Evolutionary conservation across 1,140 invertebrate genomes (phyloP), one percentile per base, ranked within the genome.

Genomic region (Homarus americanus): DNA sequence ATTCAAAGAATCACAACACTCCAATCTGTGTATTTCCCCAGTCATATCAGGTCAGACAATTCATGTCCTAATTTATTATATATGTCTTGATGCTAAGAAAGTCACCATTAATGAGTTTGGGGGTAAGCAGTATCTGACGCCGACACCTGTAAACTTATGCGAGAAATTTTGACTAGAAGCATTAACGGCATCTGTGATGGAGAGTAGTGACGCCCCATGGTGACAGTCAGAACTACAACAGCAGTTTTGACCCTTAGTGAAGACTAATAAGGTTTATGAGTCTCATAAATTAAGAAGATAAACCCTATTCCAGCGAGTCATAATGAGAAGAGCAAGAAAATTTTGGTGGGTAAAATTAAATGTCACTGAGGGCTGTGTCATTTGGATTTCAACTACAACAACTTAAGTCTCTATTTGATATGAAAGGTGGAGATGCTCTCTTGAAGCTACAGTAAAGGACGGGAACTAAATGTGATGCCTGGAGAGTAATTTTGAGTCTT

Each of bases 141-240:
- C 53, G 88, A 90, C 88, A 90, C 88, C 88, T 90, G 88, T 69
- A 84, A 83, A 83, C 82, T 90, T 90, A 90, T 90, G 88, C 88
- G 72, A 90, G 82, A 76, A 90, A 90, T 90, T 90, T 90, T 90
- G 88, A 90, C 88, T 90, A 90, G 88, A 90, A 90, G 88, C 88
- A 83, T 83, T 58, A 90, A 90, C 88, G 66, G 88, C 88, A 73
- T 90, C 84, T 76, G 80, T 90, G 82, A 58, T 90, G 80, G 72
- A 83, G 82, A 87, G 53, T 44, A 78, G 72, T 83, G 78, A 89
- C 78, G 69, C 78, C 87, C 87, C 87, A 89, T 82, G 88, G 80
- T 90, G 88, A 76, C 72, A 75, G 80, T 58, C 84, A 63, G 24
- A 87, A 41, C 38, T 41, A 40, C 58, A 40, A 72, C 66, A 38